These are phyloP conservation scores for Hartigia nigra DNA, from an alignment of 2,888 invertebrate species.

Conservation along the genomic window DNA sequence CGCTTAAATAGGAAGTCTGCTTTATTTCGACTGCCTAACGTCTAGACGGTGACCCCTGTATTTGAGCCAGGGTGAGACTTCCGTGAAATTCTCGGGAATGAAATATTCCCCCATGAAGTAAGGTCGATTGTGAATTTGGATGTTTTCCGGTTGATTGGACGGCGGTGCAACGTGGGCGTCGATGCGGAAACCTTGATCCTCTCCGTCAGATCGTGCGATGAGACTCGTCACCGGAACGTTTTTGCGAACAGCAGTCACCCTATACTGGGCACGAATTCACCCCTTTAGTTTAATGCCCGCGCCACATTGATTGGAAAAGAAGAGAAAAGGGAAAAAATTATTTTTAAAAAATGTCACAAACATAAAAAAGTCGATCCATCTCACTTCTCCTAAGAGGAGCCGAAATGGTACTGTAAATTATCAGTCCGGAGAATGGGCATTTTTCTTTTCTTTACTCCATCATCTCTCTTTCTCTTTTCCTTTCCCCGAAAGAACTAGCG, in stretches of 20 bases:
- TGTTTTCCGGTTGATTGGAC: slow-evolving; percentile 60
- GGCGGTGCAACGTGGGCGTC: slow-evolving; percentile 46
- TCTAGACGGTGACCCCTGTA: slow-evolving; percentile 3
- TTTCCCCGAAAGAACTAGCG: neutral
- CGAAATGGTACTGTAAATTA: neutral
- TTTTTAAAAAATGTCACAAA: neutral
- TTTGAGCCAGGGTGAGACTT: neutral
- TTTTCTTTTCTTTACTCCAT: neutral
- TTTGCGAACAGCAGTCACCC: neutral
- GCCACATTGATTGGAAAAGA: neutral
- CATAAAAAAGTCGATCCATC: neutral
- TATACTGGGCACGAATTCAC: neutral
- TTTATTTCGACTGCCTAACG: neutral
- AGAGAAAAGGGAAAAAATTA: neutral
- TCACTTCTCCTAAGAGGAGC: neutral
- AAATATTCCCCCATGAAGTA: slow-evolving; percentile 48
- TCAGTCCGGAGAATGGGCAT: neutral
- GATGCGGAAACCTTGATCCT: slow-evolving; percentile 53
- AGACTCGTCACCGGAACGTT: slow-evolving; percentile 4
- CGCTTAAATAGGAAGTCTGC: neutral
- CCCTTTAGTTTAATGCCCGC: neutral
- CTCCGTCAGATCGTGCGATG: slow-evolving; percentile 31
- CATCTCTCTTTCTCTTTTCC: neutral
- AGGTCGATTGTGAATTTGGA: slow-evolving; percentile 54
- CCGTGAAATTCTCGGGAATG: slow-evolving; percentile 49